Evolutionary conservation across 2,113 vertebrate species (phyloP), one percentile per base, ranked within the genome.

Genomic region (Strigops habroptila): DNA sequence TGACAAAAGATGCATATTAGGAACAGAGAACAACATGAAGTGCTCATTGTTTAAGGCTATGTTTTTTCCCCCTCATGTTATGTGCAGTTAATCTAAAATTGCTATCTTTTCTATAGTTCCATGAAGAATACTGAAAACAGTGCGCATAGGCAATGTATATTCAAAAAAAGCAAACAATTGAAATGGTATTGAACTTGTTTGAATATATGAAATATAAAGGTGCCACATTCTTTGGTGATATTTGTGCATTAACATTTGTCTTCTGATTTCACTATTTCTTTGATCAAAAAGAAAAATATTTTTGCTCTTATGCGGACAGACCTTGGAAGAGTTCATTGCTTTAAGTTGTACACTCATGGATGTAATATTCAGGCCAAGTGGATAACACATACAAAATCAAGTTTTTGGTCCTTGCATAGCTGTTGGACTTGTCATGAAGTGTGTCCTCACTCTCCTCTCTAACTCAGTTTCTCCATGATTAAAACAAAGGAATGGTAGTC

Each of bases 1-100:
- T 31, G 39, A n/a, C n/a, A 60, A 48, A 84, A 60, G 46, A 39
- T 39, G 13, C 2, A 8, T 22, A 33, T 46, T 52, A 64, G 7
- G 25, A 52, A 33, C 7, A 53, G 12, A 52, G n/a, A 77, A 49
- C 4, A 60, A 28, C n/a, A 44, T 12, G 7, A 62, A 53, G 7
- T 14, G 14, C 13, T 65, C 9, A 41, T 43, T 55, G 11, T 62
- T 53, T 60, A 60, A 53, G 5, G 37, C 21, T 63, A 21, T 6
- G 2, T 60, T 48, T 37, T 48, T 0, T 2, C 1, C 9, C 19
- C 22, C 41, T 27, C 25, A 14, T 13, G 2, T 41, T 76, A 18
- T 3, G 2, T 60, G 27, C 27, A 53, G 18, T 65, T 76, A 89
- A 51, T 25, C 18, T 33, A 57, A n/a, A 51, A 6, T 46, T 53